These are phyloP conservation scores for Lamellibrachia satsuma DNA, from an alignment of 2,888 invertebrate genomes.

Conservation along the genomic window DNA sequence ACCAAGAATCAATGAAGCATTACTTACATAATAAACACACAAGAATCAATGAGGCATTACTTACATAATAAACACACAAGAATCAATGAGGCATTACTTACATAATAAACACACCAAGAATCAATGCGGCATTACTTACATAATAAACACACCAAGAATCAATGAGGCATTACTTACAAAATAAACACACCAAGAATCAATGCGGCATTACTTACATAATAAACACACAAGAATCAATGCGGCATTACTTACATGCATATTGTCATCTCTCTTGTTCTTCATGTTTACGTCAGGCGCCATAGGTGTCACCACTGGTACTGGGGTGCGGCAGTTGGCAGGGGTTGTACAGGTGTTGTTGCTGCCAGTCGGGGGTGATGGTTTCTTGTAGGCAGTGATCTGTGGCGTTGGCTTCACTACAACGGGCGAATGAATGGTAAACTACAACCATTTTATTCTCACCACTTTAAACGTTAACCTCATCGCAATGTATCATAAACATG, in stretches of 20 bases:
- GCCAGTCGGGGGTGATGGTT: conserved; percentile 50
- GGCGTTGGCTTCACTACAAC: conserved; percentile 60
- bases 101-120: not conserved
- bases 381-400: conserved; percentile 60
- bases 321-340: conserved; percentile 45
- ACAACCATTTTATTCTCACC: not conserved
- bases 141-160: not conserved
- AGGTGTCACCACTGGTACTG: conserved; percentile 55
- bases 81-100: not conserved
- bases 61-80: not conserved
- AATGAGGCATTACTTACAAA: no score
- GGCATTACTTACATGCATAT: not conserved
- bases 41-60: no score
- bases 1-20: no score
- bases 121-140: not conserved
- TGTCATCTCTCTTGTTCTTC: conserved; percentile 18
- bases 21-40: no score
- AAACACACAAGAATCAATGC: not conserved
- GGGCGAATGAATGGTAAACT: not conserved
- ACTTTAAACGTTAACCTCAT: not conserved
- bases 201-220: no score
- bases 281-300: conserved; percentile 58
- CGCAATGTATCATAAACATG: no score
- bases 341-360: conserved; percentile 24
- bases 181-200: no score